These are phyloP conservation scores for Morbakka virulenta DNA, from an alignment of 30 jellyfish, hydroid and myxozoan genomes.

Conservation along the genomic window DNA sequence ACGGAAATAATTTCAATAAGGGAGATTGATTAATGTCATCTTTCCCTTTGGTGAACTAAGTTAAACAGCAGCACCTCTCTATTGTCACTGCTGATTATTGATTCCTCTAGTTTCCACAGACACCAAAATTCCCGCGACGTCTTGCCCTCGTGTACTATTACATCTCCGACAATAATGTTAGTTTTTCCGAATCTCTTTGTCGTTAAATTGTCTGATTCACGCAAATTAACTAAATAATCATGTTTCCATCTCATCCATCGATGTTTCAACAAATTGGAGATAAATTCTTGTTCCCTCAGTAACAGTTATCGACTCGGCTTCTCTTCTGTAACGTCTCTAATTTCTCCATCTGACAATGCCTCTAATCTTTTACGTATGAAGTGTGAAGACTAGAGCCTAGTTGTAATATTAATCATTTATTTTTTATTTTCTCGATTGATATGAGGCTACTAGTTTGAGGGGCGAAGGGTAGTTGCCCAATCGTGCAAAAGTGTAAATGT, in stretches of 20 bases:
- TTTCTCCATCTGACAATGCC: constrained; percentile 5
- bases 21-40: constrained; percentile 13
- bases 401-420: too few relatives aligned
- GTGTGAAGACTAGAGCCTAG: too few relatives aligned
- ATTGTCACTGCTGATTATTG: constrained; percentile 10
- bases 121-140: constrained; percentile 18
- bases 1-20: background rate
- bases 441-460: too few relatives aligned
- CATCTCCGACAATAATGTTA: constrained; percentile 36
- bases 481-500: too few relatives aligned
- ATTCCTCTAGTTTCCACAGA: constrained; percentile 6
- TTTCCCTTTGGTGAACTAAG: constrained; percentile 4
- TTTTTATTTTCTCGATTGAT: too few relatives aligned
- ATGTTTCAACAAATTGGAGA: background rate
- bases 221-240: constrained; percentile 6
- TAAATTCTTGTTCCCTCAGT: background rate
- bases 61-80: constrained; percentile 19
- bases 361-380: too few relatives aligned
- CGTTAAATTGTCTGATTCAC: constrained; percentile 10
- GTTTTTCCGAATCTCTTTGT: constrained; percentile 4
- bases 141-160: constrained; percentile 20
- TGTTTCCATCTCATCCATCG: constrained; percentile 23
- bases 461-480: too few relatives aligned
- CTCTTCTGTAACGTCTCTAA: constrained; percentile 30
- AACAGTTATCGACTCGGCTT: background rate